Conservation (phyloP, 2,888 invertebrate species). For the Heteromurus nitidus region DNA sequence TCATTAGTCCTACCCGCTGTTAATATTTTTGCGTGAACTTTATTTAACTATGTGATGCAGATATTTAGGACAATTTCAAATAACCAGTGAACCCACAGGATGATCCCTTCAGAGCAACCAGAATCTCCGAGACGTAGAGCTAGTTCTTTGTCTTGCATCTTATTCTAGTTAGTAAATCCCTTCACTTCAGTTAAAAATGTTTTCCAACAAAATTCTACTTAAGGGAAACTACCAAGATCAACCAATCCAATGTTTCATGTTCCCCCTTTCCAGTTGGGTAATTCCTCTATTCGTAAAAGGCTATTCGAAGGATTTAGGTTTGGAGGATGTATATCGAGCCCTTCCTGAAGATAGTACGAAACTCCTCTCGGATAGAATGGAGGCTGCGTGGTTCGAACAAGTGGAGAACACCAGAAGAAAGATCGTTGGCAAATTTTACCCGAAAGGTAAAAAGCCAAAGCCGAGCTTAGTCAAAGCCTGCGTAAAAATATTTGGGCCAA, state of each 20-base stretch:
- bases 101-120: conserved; percentile 33
- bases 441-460: conserved; percentile 1
- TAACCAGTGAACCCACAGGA: no score
- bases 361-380: conserved; percentile 81
- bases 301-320: conserved; percentile 82
- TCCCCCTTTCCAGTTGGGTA: conserved; percentile 81
- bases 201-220: background rate
- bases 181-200: no score
- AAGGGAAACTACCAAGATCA: background rate
- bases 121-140: conserved; percentile 41
- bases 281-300: conserved; percentile 86
- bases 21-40: no score
- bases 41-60: no score
- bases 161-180: conserved; percentile 27
- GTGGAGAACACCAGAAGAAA: conserved; percentile 16
- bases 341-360: conserved; percentile 82
- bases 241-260: background rate
- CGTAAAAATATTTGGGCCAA: conserved; percentile 32
- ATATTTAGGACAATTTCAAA: no score
- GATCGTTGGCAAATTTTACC: background rate
- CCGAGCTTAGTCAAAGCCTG: conserved; percentile 53
- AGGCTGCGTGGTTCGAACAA: conserved; percentile 51
- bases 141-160: conserved; percentile 1
- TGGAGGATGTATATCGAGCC: conserved; percentile 84
- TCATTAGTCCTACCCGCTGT: no score